A percentile compares a stretch with the other conserved stretches of the same genome.
phyloP scores from a whole-genome alignment of 2,797 vertebrate genomes.

The Numenius phaeopus region DNA sequence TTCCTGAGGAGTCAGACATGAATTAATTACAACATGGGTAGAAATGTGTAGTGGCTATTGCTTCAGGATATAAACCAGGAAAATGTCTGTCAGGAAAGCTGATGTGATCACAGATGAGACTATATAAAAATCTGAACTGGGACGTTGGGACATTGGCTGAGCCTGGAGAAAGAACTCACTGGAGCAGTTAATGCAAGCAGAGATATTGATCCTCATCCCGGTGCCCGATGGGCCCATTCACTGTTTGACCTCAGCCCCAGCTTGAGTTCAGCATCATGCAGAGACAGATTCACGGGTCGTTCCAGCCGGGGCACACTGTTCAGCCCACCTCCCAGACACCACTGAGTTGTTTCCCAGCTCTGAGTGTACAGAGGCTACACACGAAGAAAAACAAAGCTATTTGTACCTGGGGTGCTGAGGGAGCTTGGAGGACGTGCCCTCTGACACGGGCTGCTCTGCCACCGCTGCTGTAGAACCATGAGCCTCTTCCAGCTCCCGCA shows the following conservation, averaged over 20 bases:
- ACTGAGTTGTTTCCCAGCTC: neutral
- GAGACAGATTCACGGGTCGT: neutral
- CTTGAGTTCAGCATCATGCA: neutral
- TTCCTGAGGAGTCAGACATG: neutral
- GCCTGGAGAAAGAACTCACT: neutral
- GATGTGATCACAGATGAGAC: neutral
- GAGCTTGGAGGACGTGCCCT: neutral
- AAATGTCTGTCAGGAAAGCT: neutral
- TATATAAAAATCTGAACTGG: neutral
- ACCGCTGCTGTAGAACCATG: accelerated
- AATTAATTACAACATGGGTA: neutral
- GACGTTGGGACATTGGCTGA: neutral
- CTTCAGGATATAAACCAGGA: neutral
- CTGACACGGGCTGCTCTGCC: neutral
- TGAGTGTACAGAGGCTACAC: neutral
- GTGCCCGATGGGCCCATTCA: neutral
- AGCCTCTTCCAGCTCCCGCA: neutral
- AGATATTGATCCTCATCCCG: neutral
- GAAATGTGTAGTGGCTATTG: neutral
- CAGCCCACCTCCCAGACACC: neutral
- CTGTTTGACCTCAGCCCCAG: neutral
- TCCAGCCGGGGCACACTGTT: neutral
- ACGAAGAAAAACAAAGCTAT: neutral
- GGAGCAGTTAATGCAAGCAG: neutral
- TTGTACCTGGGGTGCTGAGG: neutral